Percentiles rank a stretch among this genome's conserved stretches.
Evolutionary conservation across 2,113 vertebrate genomes (phyloP).

Genomic region (Micronycteris hirsuta): DNA sequence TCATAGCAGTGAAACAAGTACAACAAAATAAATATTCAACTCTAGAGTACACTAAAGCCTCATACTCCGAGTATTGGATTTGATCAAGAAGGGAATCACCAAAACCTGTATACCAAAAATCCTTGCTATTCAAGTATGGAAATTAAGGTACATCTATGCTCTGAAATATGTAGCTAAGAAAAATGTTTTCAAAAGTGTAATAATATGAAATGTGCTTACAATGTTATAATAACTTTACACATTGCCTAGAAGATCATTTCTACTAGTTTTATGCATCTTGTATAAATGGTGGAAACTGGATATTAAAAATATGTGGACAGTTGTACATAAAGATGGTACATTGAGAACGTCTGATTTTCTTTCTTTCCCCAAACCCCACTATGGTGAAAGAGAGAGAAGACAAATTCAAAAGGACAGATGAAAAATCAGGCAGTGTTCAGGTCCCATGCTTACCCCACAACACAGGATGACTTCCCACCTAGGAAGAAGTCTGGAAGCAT

Average conservation of each 20-base stretch:
- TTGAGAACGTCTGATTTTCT: not conserved
- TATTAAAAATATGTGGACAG: not conserved
- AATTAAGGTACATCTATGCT: not conserved
- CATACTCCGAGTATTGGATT: not conserved
- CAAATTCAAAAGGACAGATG: not conserved
- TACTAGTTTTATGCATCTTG: not conserved
- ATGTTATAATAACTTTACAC: not conserved
- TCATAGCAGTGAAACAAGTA: slow-evolving; percentile 26
- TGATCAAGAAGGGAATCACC: not conserved
- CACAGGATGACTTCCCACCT: not conserved
- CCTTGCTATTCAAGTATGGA: not conserved
- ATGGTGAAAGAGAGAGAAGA: not conserved
- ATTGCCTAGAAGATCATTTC: not conserved
- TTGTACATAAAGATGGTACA: not conserved
- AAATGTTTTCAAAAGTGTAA: not conserved
- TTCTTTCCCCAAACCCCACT: not conserved
- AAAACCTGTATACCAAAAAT: slow-evolving; percentile 8
- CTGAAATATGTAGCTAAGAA: not conserved
- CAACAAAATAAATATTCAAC: slow-evolving; percentile 30
- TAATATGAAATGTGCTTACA: not conserved
- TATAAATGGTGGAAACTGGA: not conserved
- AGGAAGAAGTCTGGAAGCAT: not conserved
- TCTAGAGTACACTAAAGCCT: not conserved
- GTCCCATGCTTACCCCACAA: not conserved
- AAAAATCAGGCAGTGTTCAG: not conserved